phyloP scores from a whole-genome alignment of 2,797 vertebrate species.

The Avahi laniger region DNA sequence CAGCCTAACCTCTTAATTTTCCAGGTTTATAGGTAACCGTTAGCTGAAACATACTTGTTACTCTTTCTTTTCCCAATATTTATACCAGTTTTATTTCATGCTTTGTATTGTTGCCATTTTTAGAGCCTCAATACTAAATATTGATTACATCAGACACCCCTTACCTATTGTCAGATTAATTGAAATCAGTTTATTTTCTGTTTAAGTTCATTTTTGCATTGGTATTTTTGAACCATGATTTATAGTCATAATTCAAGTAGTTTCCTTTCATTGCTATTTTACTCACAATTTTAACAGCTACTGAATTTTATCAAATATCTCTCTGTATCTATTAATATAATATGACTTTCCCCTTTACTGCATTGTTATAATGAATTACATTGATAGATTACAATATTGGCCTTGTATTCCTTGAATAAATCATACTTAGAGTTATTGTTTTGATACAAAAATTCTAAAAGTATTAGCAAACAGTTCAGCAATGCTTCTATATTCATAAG shows the following conservation, averaged over 20 bases:
- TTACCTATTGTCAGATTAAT: not conserved
- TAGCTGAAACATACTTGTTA: not conserved
- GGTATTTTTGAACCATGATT: not conserved
- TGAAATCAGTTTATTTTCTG: slow-evolving; percentile 22
- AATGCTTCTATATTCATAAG: not conserved
- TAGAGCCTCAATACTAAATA: not conserved
- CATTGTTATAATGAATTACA: not conserved
- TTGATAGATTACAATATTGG: not conserved
- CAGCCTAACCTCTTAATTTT: not conserved
- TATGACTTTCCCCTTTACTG: not conserved
- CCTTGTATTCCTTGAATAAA: not conserved
- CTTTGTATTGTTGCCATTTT: not conserved
- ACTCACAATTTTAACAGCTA: not conserved
- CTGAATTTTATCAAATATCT: slow-evolving; percentile 9
- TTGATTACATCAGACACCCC: not conserved
- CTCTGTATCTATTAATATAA: not conserved
- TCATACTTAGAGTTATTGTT: not conserved
- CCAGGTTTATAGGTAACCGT: not conserved
- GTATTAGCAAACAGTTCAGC: not conserved
- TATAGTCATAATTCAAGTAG: not conserved
- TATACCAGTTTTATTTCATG: not conserved
- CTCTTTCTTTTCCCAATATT: not conserved
- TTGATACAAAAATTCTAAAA: not conserved
- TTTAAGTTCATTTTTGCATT: slow-evolving; percentile 24
- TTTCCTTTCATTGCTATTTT: not conserved